Conservation (phyloP, 2,113 vertebrate genomes). For the Phycodurus eques region DNA sequence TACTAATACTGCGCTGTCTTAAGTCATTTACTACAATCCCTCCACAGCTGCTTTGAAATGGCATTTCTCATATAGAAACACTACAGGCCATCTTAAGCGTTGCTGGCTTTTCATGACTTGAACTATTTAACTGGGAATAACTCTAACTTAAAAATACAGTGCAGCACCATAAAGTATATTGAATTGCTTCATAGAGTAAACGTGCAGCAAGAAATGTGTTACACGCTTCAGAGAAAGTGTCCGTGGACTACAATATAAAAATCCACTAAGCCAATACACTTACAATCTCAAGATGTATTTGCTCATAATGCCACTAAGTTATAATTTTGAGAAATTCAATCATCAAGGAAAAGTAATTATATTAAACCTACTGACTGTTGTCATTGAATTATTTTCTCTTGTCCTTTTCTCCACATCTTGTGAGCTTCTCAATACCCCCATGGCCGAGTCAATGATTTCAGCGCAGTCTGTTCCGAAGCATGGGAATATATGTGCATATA, state of each 20-base stretch:
- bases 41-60: constrained; percentile 9
- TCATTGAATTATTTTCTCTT: background rate
- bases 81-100: constrained; percentile 6
- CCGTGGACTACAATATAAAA: background rate
- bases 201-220: background rate
- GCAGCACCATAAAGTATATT: background rate
- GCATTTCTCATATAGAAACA: constrained; percentile 21
- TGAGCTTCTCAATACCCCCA: constrained; percentile 4
- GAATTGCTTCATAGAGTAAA: background rate
- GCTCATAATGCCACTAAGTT: background rate
- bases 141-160: background rate
- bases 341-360: background rate
- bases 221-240: background rate
- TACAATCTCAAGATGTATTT: background rate
- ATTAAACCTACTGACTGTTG: background rate
- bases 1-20: constrained; percentile 5
- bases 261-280: background rate
- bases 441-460: background rate
- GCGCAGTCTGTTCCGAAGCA: constrained; percentile 5
- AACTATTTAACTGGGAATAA: background rate
- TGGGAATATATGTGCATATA: constrained; percentile 33
- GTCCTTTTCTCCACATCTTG: background rate
- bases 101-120: constrained; percentile 12
- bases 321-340: constrained; percentile 1
- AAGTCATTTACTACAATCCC: constrained; percentile 36